phyloP scores from a whole-genome alignment of 2,797 vertebrate species.

The Phrynocephalus guinanensis region DNA sequence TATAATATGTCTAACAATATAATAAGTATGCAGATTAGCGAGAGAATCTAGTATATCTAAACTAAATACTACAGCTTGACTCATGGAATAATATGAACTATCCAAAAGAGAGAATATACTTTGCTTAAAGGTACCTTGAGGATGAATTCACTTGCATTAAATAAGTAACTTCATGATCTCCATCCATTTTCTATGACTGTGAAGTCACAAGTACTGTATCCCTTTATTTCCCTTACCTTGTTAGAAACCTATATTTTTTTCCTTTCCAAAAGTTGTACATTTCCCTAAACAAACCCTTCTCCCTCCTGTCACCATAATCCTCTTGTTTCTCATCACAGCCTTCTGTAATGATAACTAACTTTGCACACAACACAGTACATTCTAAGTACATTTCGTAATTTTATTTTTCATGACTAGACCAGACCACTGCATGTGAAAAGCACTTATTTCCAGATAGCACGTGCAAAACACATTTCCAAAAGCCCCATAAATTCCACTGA shows the following conservation, averaged over 20 bases:
- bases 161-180: not conserved
- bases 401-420: not conserved
- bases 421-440: not conserved
- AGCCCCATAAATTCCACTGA: constrained; percentile 16
- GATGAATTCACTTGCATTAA: not conserved
- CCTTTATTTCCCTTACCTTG: not conserved
- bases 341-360: not conserved
- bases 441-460: not conserved
- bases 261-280: not conserved
- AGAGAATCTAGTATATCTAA: not conserved
- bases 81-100: not conserved
- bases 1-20: not conserved
- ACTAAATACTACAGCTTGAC: not conserved
- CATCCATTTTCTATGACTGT: not conserved
- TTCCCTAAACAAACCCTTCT: constrained; percentile 9
- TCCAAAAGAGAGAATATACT: not conserved
- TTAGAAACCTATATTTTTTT: not conserved
- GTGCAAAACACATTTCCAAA: not conserved
- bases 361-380: not conserved
- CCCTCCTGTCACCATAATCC: not conserved
- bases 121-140: not conserved
- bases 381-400: not conserved
- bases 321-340: not conserved
- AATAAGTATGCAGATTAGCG: not conserved
- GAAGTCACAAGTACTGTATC: not conserved